Percentiles rank a stretch among this genome's conserved stretches.
Evolutionary conservation across 1,140 invertebrate genomes (phyloP).

Genomic region (Drosophila willistoni): DNA sequence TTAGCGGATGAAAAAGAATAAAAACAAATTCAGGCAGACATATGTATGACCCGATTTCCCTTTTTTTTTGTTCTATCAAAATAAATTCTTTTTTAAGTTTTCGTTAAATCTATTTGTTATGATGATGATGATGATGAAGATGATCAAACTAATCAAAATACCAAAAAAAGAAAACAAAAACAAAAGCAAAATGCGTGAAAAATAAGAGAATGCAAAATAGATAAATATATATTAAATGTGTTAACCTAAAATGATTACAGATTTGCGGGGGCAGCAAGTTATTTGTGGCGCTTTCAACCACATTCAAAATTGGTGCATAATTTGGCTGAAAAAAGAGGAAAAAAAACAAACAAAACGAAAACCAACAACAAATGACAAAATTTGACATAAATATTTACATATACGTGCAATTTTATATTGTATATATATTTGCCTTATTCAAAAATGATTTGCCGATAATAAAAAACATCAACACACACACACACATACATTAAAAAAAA

Average conservation of each 20-base stretch:
- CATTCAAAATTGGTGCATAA: constrained; percentile 67
- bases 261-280: constrained; percentile 29
- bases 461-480: not conserved
- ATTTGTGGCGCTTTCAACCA: constrained; percentile 26
- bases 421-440: constrained; percentile 66
- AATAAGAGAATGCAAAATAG: constrained; percentile 45
- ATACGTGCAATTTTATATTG: constrained; percentile 31
- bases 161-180: constrained; percentile 16
- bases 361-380: constrained; percentile 30
- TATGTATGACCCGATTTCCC: not conserved
- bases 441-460: constrained; percentile 52
- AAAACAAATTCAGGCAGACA: not conserved
- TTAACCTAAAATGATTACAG: constrained; percentile 21
- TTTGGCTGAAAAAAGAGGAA: constrained; percentile 60
- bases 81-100: constrained; percentile 36
- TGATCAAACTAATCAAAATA: constrained; percentile 58
- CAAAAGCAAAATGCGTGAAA: not conserved
- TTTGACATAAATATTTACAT: constrained; percentile 51
- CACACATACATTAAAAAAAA: constrained; percentile 13
- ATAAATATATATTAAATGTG: constrained; percentile 33
- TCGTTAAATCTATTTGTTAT: constrained; percentile 61
- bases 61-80: constrained; percentile 44
- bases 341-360: constrained; percentile 12
- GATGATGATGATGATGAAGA: constrained; percentile 32
- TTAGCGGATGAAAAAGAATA: not conserved